Base-by-base conservation (phyloP, 2,888 invertebrate species). In the Scaptomyza reducta region DNA sequence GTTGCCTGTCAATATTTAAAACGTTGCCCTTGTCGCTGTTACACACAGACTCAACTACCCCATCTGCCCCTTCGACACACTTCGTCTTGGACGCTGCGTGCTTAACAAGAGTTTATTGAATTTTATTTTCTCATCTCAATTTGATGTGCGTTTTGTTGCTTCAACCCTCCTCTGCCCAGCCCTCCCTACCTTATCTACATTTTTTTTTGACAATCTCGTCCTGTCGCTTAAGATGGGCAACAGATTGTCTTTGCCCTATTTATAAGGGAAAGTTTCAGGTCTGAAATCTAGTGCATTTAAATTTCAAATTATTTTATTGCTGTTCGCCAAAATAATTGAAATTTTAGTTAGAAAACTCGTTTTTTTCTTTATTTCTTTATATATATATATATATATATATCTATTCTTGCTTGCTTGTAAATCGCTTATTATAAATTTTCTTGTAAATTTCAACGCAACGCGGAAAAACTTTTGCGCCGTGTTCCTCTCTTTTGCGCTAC, bases 51-150 rank as follows among this genome's bases (percentile, higher is more conserved):
- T 14, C 6, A 33, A 63, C 64, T 45, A 42, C 44, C 41, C 61
- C 35, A 31, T 47, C 40, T 29, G 38, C 31, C 40, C 25, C 61
- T 47, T 56, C 61, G 47, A 53, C 45, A 68, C 72, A 40, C 40
- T 40, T 49, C 35, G 46, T 35, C 69, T 47, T 58, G 64, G 54
- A 53, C 44, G 72, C 74, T 82, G 72, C 84, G 84, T 85, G 84
- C 87, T 79, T 87, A 85, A 85, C 84, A 87, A 85, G 84, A 85
- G 85, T 85, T 85, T 85, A 85, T 85, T 85, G 87, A 85, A 85
- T 85, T 85, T 84, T 87, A 87, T 85, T 83, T 82, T 83, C 86
- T 86, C 82, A 86, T 83, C 82, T 83, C 82, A 83, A 83, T 83
- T 86, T 83, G 84, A 83, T 83, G 80, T 73, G 70, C 78, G 73